Percentiles rank a stretch among this genome's conserved stretches.
Evolutionary conservation across 2,797 vertebrate genomes (phyloP).

Genomic region (Cryptoprocta ferox): DNA sequence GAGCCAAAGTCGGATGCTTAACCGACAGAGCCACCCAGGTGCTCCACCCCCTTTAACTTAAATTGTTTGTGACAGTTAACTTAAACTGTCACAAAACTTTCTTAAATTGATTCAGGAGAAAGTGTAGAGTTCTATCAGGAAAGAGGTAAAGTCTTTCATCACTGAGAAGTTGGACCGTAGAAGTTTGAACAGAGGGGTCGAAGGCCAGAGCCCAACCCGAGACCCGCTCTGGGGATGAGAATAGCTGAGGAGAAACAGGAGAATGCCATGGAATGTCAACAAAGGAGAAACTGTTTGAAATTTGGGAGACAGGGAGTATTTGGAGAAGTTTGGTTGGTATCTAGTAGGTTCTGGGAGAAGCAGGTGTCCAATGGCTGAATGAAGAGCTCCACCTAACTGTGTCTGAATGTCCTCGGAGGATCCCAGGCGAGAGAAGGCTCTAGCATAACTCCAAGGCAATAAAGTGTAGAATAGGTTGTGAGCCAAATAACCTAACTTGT

Average conservation of each 20-base stretch:
- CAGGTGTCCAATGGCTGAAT: background rate
- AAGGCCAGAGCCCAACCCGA: accelerated
- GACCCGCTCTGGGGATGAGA: background rate
- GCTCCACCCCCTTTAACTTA: too few relatives aligned
- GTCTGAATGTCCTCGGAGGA: background rate
- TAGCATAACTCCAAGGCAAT: background rate
- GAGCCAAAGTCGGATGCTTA: too few relatives aligned
- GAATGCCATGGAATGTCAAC: accelerated
- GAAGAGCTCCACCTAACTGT: background rate
- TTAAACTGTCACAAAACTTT: background rate
- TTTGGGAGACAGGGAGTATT: accelerated
- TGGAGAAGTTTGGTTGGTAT: background rate
- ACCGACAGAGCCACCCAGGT: too few relatives aligned
- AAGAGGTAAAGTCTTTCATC: background rate
- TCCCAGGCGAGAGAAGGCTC: background rate
- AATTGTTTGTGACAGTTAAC: too few relatives aligned
- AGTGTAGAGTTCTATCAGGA: background rate
- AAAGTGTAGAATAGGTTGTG: constrained; percentile 8
- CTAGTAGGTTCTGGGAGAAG: background rate
- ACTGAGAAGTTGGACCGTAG: background rate
- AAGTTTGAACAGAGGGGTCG: background rate
- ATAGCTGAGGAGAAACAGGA: background rate
- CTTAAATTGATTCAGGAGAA: background rate
- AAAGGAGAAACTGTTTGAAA: background rate
- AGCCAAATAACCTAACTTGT: background rate